Percentiles rank a stretch among this genome's conserved stretches.
These are phyloP conservation scores for Furcula furcula DNA, from an alignment of 2,888 invertebrate species.

Conservation along the genomic window DNA sequence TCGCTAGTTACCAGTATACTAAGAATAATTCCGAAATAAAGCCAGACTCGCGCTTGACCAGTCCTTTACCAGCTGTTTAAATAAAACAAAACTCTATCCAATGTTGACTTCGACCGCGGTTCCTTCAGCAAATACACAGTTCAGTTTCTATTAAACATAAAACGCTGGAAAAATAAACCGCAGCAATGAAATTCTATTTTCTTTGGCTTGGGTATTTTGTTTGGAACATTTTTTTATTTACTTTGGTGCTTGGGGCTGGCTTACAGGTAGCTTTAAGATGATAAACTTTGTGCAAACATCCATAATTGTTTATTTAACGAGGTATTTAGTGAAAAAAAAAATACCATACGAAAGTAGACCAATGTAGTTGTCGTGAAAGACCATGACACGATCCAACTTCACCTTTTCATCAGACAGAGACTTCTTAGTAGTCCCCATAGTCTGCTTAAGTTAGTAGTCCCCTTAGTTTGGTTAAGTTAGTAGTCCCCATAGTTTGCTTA, in stretches of 20 bases:
- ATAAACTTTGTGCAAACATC: background rate
- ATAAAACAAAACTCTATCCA: conserved; percentile 29
- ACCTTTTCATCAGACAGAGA: too few species aligned
- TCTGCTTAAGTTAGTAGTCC: too few species aligned
- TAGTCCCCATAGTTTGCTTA: too few species aligned
- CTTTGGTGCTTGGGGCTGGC: conserved; percentile 6
- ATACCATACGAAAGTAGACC: too few species aligned
- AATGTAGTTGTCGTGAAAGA: too few species aligned
- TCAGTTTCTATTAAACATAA: conserved; percentile 21
- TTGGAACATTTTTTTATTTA: conserved; percentile 7
- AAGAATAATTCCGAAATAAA: conserved; percentile 1
- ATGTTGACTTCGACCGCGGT: conserved; percentile 29
- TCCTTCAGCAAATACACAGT: conserved; percentile 32
- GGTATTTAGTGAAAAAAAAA: too few species aligned
- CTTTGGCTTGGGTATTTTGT: conserved; percentile 5
- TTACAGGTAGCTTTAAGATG: background rate
- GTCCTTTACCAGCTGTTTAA: conserved; percentile 38
- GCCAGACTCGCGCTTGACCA: conserved; percentile 21
- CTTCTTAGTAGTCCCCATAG: too few species aligned
- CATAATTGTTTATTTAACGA: too few species aligned
- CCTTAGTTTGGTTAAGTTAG: too few species aligned
- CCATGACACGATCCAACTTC: too few species aligned
- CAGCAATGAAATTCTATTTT: conserved; percentile 12
- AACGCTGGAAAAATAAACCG: conserved; percentile 12
- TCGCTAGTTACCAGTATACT: too few species aligned